Percentiles rank a stretch among this genome's conserved stretches.
These are phyloP conservation scores for Phenacoccus solenopsis DNA, from an alignment of 1,140 invertebrate species.

Conservation along the genomic window DNA sequence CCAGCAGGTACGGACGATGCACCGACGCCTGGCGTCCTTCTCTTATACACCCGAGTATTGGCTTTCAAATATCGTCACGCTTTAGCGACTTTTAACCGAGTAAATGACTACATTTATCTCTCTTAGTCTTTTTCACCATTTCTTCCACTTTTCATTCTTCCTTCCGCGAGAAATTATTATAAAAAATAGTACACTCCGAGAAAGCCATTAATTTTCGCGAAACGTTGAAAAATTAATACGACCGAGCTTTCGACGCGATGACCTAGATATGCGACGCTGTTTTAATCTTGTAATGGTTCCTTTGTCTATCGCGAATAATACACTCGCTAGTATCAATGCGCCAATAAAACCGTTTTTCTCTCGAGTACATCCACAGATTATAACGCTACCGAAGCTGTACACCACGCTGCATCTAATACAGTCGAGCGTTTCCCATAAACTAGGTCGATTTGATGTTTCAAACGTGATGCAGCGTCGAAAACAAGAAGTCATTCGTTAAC, in stretches of 20 bases:
- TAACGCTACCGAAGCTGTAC: too few species aligned
- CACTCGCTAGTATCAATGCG: not conserved
- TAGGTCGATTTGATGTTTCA: not conserved
- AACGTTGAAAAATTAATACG: not conserved
- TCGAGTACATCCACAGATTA: too few species aligned
- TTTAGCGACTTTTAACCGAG: slow-evolving; percentile 11
- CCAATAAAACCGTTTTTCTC: not conserved
- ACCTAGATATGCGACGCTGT: slow-evolving; percentile 1
- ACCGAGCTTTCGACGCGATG: not conserved
- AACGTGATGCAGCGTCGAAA: not conserved
- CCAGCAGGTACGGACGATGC: too few species aligned
- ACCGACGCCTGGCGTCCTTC: not conserved
- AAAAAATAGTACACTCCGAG: not conserved
- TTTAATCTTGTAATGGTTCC: not conserved
- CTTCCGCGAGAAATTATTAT: not conserved
- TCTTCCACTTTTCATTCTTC: not conserved
- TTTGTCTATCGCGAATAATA: not conserved
- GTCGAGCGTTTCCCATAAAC: not conserved
- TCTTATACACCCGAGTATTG: not conserved
- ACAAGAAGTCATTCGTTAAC: not conserved
- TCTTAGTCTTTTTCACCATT: not conserved
- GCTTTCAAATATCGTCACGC: slow-evolving; percentile 12
- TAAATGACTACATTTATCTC: not conserved
- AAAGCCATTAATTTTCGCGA: not conserved
- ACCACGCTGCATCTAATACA: not conserved